Conservation (phyloP, 2,797 vertebrate genomes). For the Brachyrhaphis roseni region DNA sequence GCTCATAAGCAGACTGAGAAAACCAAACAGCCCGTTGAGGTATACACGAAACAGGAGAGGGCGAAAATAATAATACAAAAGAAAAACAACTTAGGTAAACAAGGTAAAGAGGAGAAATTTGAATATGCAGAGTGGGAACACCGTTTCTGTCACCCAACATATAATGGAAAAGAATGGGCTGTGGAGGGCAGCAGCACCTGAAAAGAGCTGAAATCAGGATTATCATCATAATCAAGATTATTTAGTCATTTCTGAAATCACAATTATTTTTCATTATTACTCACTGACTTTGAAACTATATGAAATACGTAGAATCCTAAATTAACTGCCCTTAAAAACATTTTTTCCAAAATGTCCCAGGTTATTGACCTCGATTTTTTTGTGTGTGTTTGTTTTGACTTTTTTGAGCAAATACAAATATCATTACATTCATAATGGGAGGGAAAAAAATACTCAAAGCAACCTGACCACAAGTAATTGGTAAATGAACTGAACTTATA, state of each 20-base stretch:
- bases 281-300: background rate
- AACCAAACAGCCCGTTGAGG: slow-evolving; percentile 5
- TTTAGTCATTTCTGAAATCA: background rate
- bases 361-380: background rate
- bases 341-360: background rate
- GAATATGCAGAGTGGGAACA: background rate
- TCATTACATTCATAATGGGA: no score
- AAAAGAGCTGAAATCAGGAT: background rate
- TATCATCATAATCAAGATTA: background rate
- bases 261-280: background rate
- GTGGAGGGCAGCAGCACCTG: background rate
- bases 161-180: background rate
- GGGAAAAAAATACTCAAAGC: background rate
- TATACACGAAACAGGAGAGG: background rate
- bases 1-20: slow-evolving; percentile 38
- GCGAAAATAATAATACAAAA: slow-evolving; percentile 4
- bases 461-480: background rate
- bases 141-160: background rate
- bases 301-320: background rate
- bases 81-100: background rate
- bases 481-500: no score
- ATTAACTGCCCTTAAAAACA: background rate
- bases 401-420: background rate
- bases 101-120: slow-evolving; percentile 1
- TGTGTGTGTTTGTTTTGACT: background rate